Percentiles rank a stretch among this genome's conserved stretches.
Evolutionary conservation across 2,888 invertebrate genomes (phyloP).

Genomic region (Ophraella communa): DNA sequence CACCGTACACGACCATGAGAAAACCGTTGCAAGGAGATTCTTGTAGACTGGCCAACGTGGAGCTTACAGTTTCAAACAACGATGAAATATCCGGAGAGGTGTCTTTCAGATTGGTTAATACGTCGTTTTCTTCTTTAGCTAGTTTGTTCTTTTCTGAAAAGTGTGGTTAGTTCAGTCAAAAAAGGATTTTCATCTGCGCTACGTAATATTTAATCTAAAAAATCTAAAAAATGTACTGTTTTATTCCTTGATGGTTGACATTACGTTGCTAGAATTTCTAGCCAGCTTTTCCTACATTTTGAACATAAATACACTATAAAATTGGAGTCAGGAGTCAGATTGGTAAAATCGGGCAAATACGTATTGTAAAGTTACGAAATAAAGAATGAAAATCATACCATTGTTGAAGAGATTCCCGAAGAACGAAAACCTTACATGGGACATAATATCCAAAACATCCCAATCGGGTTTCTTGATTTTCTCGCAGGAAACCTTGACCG

Average conservation of each 20-base stretch:
- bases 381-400: conserved; percentile 29
- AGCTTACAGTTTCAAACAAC: conserved; percentile 46
- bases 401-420: conserved; percentile 46
- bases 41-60: conserved; percentile 42
- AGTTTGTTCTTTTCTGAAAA: conserved; percentile 31
- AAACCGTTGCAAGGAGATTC: conserved; percentile 41
- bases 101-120: conserved; percentile 17
- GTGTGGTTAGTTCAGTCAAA: too few relatives aligned
- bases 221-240: too few relatives aligned
- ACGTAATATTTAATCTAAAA: too few relatives aligned
- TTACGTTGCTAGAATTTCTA: too few relatives aligned
- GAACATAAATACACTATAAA: too few relatives aligned
- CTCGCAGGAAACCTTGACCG: conserved; percentile 12
- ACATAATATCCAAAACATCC: conserved; percentile 46
- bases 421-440: conserved; percentile 46
- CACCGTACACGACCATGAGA: conserved; percentile 50
- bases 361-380: too few relatives aligned
- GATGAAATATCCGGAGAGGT: conserved; percentile 39
- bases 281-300: too few relatives aligned
- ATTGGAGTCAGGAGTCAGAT: too few relatives aligned
- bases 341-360: too few relatives aligned
- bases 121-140: conserved; percentile 29
- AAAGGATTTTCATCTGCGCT: too few relatives aligned
- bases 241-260: too few relatives aligned
- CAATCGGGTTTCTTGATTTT: conserved; percentile 31